Conservation (phyloP, 1,140 invertebrate species). For the Listronotus oregonensis region DNA sequence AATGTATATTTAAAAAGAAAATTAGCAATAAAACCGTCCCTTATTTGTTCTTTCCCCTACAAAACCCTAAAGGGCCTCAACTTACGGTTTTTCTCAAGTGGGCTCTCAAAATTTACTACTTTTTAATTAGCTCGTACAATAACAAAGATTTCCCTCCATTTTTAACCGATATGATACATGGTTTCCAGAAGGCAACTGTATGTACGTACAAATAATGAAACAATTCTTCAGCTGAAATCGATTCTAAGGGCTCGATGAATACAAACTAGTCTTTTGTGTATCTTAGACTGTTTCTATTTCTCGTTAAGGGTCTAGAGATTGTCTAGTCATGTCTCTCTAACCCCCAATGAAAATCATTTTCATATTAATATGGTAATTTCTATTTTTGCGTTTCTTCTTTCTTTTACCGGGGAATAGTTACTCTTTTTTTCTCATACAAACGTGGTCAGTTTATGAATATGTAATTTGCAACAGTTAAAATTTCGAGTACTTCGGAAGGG, state of each 20-base stretch:
- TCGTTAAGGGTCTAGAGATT: slow-evolving; percentile 6
- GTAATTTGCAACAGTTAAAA: slow-evolving; percentile 38
- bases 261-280: too few species aligned
- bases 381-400: slow-evolving; percentile 27
- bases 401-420: slow-evolving; percentile 16
- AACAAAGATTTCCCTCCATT: slow-evolving; percentile 15
- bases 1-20: too few species aligned
- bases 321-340: slow-evolving; percentile 25
- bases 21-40: too few species aligned
- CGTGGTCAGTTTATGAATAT: slow-evolving; percentile 37
- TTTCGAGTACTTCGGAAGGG: slow-evolving; percentile 32
- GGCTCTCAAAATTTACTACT: not conserved
- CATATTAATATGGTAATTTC: slow-evolving; percentile 41
- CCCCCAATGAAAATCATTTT: slow-evolving; percentile 34
- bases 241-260: too few species aligned
- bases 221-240: too few species aligned
- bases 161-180: slow-evolving; percentile 24
- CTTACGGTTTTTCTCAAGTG: slow-evolving; percentile 6
- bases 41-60: not conserved
- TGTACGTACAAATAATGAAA: slow-evolving; percentile 3
- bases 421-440: slow-evolving; percentile 29
- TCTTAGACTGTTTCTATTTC: not conserved
- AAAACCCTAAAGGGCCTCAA: not conserved
- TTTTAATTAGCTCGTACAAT: too few species aligned
- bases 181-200: slow-evolving; percentile 12